Percentiles rank a stretch among this genome's conserved stretches.
These are phyloP conservation scores for Unio delphinus DNA, from an alignment of 2,888 invertebrate genomes.

Conservation along the genomic window DNA sequence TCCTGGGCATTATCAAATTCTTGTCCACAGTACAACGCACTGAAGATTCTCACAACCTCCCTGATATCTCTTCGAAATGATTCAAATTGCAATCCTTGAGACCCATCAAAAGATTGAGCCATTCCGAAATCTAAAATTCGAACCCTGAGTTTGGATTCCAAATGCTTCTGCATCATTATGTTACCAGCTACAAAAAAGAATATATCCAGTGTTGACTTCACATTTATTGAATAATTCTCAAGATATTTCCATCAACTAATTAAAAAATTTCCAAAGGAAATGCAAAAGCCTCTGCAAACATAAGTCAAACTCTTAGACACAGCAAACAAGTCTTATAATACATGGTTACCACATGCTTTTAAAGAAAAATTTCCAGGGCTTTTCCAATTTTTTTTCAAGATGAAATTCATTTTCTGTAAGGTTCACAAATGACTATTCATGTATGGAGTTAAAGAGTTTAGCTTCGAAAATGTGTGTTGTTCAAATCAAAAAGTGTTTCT, in stretches of 20 bases:
- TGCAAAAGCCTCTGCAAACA: not conserved
- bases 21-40: constrained; percentile 43
- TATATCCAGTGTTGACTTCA: not conserved
- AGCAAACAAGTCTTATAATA: no score
- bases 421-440: no score
- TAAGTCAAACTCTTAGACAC: not conserved
- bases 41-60: constrained; percentile 44
- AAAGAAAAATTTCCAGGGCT: no score
- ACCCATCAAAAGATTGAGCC: constrained; percentile 19
- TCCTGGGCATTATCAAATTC: constrained; percentile 42
- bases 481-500: no score
- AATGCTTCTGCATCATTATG: constrained; percentile 42
- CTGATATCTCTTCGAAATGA: constrained; percentile 39
- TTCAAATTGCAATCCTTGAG: constrained; percentile 12
- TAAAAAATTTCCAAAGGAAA: not conserved
- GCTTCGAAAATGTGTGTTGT: no score
- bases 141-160: constrained; percentile 23
- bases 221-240: not conserved
- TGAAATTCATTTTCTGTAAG: no score
- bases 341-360: no score
- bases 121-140: constrained; percentile 55
- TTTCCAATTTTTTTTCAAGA: no score
- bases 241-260: not conserved
- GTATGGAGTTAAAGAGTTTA: no score
- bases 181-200: constrained; percentile 46